These are phyloP conservation scores for Hydrozoanthus tunicans DNA, from an alignment of 64 coral and sea anemone species.

Conservation along the genomic window DNA sequence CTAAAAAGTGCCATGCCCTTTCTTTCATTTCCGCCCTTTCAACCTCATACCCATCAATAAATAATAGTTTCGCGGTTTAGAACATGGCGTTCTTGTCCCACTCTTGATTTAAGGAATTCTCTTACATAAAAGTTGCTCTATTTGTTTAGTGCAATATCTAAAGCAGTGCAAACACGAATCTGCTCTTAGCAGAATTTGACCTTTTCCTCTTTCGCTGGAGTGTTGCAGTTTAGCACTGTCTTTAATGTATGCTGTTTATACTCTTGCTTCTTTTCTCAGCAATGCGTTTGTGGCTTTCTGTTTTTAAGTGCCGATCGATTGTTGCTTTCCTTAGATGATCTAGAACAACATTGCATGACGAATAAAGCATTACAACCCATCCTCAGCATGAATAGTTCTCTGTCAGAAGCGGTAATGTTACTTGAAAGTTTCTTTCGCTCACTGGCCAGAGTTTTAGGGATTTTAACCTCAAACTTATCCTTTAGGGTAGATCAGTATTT, in stretches of 20 bases:
- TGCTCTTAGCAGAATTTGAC: constrained; percentile 68
- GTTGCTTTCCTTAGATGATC: constrained; percentile 36
- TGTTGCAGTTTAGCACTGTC: constrained; percentile 56
- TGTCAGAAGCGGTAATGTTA: constrained; percentile 29
- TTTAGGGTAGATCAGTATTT: neutral
- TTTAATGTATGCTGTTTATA: constrained; percentile 26
- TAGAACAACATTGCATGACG: constrained; percentile 21
- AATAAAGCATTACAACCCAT: neutral
- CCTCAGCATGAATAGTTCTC: constrained; percentile 21
- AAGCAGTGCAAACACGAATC: constrained; percentile 56
- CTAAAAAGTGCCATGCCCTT: neutral
- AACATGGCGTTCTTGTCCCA: constrained; percentile 36
- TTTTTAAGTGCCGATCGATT: constrained; percentile 9
- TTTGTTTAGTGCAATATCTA: constrained; percentile 60
- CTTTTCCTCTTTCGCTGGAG: constrained; percentile 29
- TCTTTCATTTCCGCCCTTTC: constrained; percentile 61
- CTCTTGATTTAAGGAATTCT: constrained; percentile 53
- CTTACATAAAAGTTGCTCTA: constrained; percentile 24
- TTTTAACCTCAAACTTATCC: constrained; percentile 38
- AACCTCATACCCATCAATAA: constrained; percentile 32
- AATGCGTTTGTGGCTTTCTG: constrained; percentile 13
- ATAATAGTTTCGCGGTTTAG: constrained; percentile 51
- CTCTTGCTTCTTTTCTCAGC: constrained; percentile 43
- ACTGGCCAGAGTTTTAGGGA: neutral
- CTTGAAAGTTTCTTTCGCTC: constrained; percentile 29